These are phyloP conservation scores for Actinopyga echinites DNA, from an alignment of 53 echinoderm and acorn worm species.

Conservation along the genomic window DNA sequence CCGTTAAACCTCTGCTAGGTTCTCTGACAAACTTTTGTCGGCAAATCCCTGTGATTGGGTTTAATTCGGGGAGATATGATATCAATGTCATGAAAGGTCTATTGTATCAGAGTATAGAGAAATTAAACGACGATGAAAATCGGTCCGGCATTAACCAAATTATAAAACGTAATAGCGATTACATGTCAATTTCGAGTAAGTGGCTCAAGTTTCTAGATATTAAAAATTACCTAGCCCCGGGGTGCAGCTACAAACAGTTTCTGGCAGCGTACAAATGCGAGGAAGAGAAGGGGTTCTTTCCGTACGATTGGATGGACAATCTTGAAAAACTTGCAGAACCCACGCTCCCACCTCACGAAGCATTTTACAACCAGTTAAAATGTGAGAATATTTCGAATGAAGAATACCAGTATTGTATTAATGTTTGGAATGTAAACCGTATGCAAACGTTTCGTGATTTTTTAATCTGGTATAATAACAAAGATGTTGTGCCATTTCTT, in stretches of 20 bases:
- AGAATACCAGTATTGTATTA: constrained; percentile 43
- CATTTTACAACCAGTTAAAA: constrained; percentile 31
- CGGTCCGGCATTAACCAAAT: neutral
- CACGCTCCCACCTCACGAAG: constrained; percentile 2
- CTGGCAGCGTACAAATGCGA: constrained; percentile 44
- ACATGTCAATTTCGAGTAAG: constrained; percentile 9
- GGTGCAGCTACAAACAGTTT: constrained; percentile 47
- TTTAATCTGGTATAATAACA: constrained; percentile 62
- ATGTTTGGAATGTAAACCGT: constrained; percentile 33
- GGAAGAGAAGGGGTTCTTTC: constrained; percentile 44
- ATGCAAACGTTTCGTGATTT: constrained; percentile 50
- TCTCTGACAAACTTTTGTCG: neutral
- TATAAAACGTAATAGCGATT: constrained; percentile 35
- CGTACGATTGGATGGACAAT: constrained; percentile 49
- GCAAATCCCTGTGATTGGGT: constrained; percentile 52
- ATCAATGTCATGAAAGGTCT: no score
- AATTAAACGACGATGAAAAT: constrained; percentile 2
- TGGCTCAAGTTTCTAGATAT: constrained; percentile 56
- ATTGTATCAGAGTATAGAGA: constrained; percentile 28
- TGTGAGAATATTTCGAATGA: constrained; percentile 21
- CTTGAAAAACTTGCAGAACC: constrained; percentile 37
- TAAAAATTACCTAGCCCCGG: constrained; percentile 53
- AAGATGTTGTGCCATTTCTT: constrained; percentile 58
- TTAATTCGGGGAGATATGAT: constrained; percentile 53
- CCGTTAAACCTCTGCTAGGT: neutral